phyloP scores from a whole-genome alignment of 2,113 vertebrate genomes.

The Hypomesus transpacificus region DNA sequence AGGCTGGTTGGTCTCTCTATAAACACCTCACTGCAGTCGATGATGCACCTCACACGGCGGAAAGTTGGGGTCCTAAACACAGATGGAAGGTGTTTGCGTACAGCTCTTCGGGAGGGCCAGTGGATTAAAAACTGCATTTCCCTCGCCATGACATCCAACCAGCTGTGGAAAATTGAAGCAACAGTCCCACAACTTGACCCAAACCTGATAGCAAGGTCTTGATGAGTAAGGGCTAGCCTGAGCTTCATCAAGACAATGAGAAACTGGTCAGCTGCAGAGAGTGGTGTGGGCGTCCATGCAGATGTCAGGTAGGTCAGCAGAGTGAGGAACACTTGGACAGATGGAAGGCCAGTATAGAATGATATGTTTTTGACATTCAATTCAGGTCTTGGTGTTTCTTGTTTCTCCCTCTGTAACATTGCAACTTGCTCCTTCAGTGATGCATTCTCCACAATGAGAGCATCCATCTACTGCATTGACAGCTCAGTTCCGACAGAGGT shows the following conservation, averaged over 20 bases:
- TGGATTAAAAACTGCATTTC: constrained; percentile 1
- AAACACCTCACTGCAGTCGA: constrained; percentile 14
- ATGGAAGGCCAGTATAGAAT: not conserved
- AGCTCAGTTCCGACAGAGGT: not conserved
- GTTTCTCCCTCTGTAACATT: not conserved
- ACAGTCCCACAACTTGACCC: not conserved
- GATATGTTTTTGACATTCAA: not conserved
- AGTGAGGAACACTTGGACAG: not conserved
- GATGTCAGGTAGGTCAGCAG: not conserved
- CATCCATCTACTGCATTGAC: not conserved
- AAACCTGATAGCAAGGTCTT: constrained; percentile 9
- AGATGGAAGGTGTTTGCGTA: not conserved
- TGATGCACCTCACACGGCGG: constrained; percentile 10
- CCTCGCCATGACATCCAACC: not conserved
- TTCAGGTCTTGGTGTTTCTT: not conserved
- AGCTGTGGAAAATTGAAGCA: not conserved
- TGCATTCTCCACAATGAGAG: not conserved
- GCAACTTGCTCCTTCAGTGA: not conserved
- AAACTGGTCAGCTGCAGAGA: not conserved
- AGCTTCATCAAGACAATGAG: constrained; percentile 5
- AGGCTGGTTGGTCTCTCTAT: constrained; percentile 9
- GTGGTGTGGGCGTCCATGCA: not conserved
- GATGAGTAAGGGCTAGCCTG: constrained; percentile 1
- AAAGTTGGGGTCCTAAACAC: constrained; percentile 6
- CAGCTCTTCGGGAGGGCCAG: constrained; percentile 4